phyloP scores from a whole-genome alignment of 2,113 vertebrate genomes.

The Cromileptes altivelis region DNA sequence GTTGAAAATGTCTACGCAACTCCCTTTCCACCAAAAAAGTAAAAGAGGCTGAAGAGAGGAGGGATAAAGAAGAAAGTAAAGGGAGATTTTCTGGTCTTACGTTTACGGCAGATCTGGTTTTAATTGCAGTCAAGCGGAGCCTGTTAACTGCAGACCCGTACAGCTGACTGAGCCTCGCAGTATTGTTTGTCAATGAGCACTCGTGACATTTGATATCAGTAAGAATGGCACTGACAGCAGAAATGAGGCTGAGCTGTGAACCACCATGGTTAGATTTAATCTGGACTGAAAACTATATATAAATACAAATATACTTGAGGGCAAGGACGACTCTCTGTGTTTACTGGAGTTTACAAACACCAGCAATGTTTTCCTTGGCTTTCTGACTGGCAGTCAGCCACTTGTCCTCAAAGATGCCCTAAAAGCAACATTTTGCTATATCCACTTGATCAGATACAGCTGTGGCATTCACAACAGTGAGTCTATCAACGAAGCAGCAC shows the following conservation, averaged over 20 bases:
- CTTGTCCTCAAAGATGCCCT: conserved; percentile 55
- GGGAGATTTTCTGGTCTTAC: conserved; percentile 19
- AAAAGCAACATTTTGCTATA: conserved; percentile 46
- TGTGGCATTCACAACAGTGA: conserved; percentile 56
- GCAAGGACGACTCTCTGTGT: conserved; percentile 43
- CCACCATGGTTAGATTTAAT: conserved; percentile 47
- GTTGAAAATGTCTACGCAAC: conserved; percentile 44
- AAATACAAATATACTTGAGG: conserved; percentile 61
- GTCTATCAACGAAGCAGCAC: conserved; percentile 21
- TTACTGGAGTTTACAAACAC: conserved; percentile 71
- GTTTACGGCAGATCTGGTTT: conserved; percentile 48
- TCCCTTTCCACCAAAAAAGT: conserved; percentile 14
- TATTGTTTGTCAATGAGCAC: conserved; percentile 12
- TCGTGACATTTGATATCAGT: conserved; percentile 32
- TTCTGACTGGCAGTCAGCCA: conserved; percentile 47
- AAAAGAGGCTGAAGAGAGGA: conserved; percentile 13
- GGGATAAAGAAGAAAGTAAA: conserved; percentile 3
- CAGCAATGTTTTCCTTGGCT: conserved; percentile 54
- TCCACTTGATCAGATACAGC: conserved; percentile 70
- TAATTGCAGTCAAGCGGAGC: conserved; percentile 38
- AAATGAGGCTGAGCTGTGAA: conserved; percentile 47
- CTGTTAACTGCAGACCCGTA: conserved; percentile 15
- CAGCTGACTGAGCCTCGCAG: conserved; percentile 1
- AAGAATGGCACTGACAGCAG: conserved; percentile 1
- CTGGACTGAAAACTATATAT: conserved; percentile 47